Evolutionary conservation across 2,888 invertebrate genomes (phyloP), one percentile per base, ranked within the genome.

Genomic region (Suillia variegata): DNA sequence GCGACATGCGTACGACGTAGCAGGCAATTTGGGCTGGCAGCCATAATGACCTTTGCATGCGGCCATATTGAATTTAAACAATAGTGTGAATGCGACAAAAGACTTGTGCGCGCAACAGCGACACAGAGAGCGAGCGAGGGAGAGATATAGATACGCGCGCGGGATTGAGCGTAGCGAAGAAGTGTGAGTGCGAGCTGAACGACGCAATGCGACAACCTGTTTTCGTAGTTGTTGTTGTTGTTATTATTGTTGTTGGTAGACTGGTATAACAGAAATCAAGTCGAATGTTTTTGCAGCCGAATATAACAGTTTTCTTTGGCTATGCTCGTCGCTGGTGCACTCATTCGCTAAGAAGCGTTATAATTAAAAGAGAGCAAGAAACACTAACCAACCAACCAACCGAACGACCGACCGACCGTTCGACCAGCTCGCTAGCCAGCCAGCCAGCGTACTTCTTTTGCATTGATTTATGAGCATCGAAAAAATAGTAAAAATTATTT

Each of bases 1-100:
- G 8, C 18, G 52, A 68, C 71, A 73, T 71, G 71, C 71, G 71
- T 71, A 45, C 45, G 45, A 45, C 45, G 45, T 18, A 33, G 49
- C n/a, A n/a, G n/a, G n/a, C n/a, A n/a, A n/a, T n/a, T n/a, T n/a
- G n/a, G n/a, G n/a, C 42, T 51, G 56, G 51, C 50, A 26, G 56
- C 56, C 56, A 57, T 57, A 42, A 50, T 57, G 42, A 57, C 45
- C 51, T 42, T 22, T 57, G 6, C 15, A 24, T 18, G 21, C 48
- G 33, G 56, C 56, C 55, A 55, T 31, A 45, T 45, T 45, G 45
- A 45, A 45, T 20, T 45, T 3, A 45, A 45, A 38, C n/a, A 38
- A 8, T 5, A 13, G 45, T 45, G 45, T 20, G 45, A 18, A 4
- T 5, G 45, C 45, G 4, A 20, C 20, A 45, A 17, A 45, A 17